Evolutionary conservation across 2,888 invertebrate species (phyloP), one percentile per base, ranked within the genome.

Genomic region (Nudaria mundana): DNA sequence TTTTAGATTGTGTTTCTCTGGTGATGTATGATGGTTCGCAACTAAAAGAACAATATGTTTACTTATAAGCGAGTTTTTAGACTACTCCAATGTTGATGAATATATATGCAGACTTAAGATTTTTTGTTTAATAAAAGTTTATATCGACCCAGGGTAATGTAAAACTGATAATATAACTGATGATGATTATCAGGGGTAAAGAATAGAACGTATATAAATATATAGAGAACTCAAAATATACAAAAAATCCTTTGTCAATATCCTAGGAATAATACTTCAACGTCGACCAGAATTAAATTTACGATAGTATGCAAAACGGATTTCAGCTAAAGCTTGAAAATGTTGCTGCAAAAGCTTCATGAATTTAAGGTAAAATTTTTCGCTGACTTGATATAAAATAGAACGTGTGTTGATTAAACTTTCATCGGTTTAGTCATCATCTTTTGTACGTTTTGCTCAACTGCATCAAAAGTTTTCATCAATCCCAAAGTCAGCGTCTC

Each of bases 11-110:
- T 37, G 54, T 25, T 23, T 10, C 11, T 12, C 16, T 37, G 10
- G 36, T 20, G 37, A 42, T 46, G 56, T 76, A 54, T 42, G 72
- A 59, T 60, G 43, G 52, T 74, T 51, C 40, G 55, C 40, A 42
- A 42, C 32, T 61, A 32, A 43, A 37, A 35, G 44, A 49, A 44
- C 67, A 64, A 77, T 82, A 77, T 74, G 64, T 59, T 44, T 46
- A 59, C 56, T 63, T 75, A 68, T 65, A 66, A 71, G 69, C 66
- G 77, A 79, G 79, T 82, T 83, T 76, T 76, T 71, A 60, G 66
- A n/a, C 54, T 59, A 56, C 63, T 64, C 66, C 67, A 70, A 73
- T 44, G 35, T 40, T 42, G n/a, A n/a, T n/a, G n/a, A n/a, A n/a
- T n/a, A n/a, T n/a, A n/a, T 36, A 52, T 20, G 3, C 10, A 3